Conservation (phyloP, 2,113 vertebrate genomes). For the Cariama cristata region DNA sequence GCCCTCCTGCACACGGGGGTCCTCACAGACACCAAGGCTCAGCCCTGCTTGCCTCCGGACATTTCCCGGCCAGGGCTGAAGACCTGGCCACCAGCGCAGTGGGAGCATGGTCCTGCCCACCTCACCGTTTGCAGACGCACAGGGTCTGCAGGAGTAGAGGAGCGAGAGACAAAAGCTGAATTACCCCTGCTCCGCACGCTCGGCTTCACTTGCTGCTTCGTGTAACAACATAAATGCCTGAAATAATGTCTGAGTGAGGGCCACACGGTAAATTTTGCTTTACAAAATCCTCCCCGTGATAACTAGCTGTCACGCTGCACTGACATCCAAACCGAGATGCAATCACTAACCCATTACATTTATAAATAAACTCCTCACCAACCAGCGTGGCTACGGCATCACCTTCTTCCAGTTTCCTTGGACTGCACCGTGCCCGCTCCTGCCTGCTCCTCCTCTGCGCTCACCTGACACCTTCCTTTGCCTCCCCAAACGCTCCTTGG, state of each 20-base stretch:
- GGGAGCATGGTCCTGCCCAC: neutral
- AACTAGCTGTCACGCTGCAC: neutral
- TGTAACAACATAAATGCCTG: rapidly evolving
- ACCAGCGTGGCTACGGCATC: neutral
- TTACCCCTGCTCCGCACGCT: neutral
- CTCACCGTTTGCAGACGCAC: neutral
- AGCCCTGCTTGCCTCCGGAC: neutral
- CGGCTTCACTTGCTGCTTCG: neutral
- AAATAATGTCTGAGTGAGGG: neutral
- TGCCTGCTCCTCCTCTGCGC: neutral
- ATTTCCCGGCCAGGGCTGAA: neutral
- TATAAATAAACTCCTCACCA: neutral
- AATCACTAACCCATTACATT: neutral
- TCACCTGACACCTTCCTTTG: neutral
- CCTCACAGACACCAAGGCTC: neutral
- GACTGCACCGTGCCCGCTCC: neutral
- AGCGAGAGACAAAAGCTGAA: neutral
- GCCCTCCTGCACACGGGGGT: neutral
- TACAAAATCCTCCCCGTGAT: neutral
- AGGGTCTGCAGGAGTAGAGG: neutral
- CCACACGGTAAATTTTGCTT: neutral
- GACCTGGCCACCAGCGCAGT: neutral
- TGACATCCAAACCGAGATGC: neutral
- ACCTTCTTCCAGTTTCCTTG: neutral
- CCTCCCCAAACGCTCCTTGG: neutral